Evolutionary conservation across 2,113 vertebrate genomes (phyloP).

Genomic region (Diadophis punctatus): DNA sequence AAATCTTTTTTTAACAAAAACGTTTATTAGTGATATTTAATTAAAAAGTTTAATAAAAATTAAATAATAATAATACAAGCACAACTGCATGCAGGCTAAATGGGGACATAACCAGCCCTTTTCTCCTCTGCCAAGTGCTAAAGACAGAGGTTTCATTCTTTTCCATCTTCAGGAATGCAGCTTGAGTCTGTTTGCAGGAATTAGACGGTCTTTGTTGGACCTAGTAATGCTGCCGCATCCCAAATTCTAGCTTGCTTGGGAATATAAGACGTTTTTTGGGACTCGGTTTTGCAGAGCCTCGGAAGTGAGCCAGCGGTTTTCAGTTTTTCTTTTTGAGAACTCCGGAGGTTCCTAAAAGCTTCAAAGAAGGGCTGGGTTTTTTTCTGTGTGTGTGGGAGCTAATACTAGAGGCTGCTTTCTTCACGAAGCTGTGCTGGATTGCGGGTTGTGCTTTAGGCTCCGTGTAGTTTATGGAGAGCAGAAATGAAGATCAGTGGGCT

Average conservation of each 20-base stretch:
- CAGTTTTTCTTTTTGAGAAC: background rate
- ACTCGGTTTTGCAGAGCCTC: background rate
- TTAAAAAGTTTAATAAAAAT: no score
- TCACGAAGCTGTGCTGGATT: background rate
- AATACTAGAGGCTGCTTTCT: background rate
- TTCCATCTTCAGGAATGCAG: conserved; percentile 28
- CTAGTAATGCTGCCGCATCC: background rate
- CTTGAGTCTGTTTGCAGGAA: background rate
- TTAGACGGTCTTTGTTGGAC: conserved; percentile 1
- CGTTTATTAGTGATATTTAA: no score
- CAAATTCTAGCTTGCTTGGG: conserved; percentile 3
- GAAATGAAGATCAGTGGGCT: background rate
- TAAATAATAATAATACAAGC: no score
- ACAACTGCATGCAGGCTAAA: background rate
- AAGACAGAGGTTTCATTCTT: conserved; percentile 53
- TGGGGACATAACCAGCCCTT: background rate
- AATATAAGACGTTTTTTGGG: background rate
- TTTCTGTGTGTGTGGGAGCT: background rate
- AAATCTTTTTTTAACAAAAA: no score
- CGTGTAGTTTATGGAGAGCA: background rate
- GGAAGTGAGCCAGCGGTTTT: background rate
- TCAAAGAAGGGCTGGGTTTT: background rate
- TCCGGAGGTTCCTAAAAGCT: background rate
- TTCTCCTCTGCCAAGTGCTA: background rate
- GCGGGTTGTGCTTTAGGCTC: background rate